A percentile compares a stretch with the other conserved stretches of the same genome.
phyloP scores from a whole-genome alignment of 2,797 vertebrate species.

The Microcaecilia unicolor region DNA sequence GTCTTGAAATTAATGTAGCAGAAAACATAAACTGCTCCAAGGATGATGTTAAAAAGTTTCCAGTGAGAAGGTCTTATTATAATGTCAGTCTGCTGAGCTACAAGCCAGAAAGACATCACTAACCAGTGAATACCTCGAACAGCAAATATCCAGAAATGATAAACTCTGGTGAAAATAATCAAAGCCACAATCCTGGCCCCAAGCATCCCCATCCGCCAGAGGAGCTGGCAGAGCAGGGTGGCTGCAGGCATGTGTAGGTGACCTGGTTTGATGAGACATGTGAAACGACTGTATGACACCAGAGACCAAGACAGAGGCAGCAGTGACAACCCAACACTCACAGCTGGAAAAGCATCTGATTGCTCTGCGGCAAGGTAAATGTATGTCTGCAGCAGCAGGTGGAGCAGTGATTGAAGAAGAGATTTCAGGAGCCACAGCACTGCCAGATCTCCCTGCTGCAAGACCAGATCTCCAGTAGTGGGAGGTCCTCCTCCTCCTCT shows the following conservation, averaged over 20 bases:
- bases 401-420: conserved; percentile 70
- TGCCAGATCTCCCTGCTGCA: conserved; percentile 66
- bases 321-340: conserved; percentile 67
- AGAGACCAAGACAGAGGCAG: conserved; percentile 76
- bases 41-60: conserved; percentile 68
- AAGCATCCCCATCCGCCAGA: conserved; percentile 82
- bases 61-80: conserved; percentile 66
- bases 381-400: conserved; percentile 71
- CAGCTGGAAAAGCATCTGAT: conserved; percentile 49
- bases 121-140: conserved; percentile 83
- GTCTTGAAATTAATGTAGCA: conserved; percentile 76
- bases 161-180: conserved; percentile 67
- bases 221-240: conserved; percentile 74
- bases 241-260: conserved; percentile 57
- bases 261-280: conserved; percentile 63
- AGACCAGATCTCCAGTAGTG: conserved; percentile 35
- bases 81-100: conserved; percentile 79
- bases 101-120: conserved; percentile 82
- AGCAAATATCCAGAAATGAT: conserved; percentile 72
- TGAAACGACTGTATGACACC: conserved; percentile 63
- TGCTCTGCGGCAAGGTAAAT: conserved; percentile 55
- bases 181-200: conserved; percentile 68
- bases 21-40: conserved; percentile 75
- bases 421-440: conserved; percentile 75
- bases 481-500: conserved; percentile 15